Percentiles rank a stretch among this genome's conserved stretches.
Conservation (phyloP, 2,113 vertebrate genomes). For the Perca flavescens region DNA sequence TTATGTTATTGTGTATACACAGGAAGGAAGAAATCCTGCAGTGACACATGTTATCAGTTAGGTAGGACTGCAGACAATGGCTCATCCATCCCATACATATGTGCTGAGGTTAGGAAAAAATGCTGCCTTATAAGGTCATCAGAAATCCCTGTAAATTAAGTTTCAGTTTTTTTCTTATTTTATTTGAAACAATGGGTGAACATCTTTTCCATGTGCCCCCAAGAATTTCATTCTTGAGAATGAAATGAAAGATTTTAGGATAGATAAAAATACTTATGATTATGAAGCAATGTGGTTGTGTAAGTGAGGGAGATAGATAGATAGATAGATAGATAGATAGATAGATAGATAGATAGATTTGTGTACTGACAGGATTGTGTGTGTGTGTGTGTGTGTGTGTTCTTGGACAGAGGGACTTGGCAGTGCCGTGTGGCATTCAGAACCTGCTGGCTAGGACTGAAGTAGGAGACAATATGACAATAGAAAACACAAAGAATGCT, state of each 20-base stretch:
- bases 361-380: too few relatives aligned
- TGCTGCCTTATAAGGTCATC: neutral
- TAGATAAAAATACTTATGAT: neutral
- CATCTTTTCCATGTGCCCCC: too few relatives aligned
- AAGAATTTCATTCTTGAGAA: too few relatives aligned
- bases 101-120: neutral
- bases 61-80: conserved; percentile 42
- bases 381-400: conserved; percentile 8
- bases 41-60: conserved; percentile 33
- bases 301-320: too few relatives aligned
- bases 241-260: neutral
- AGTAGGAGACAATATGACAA: conserved; percentile 11
- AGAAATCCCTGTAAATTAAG: neutral
- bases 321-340: too few relatives aligned
- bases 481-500: neutral
- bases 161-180: neutral
- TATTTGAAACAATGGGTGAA: neutral
- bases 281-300: too few relatives aligned
- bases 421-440: conserved; percentile 53
- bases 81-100: conserved; percentile 1
- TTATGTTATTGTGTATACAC: conserved; percentile 28
- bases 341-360: neutral
- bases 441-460: conserved; percentile 18
- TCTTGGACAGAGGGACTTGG: conserved; percentile 17
- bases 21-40: conserved; percentile 39